Evolutionary conservation across 2,888 invertebrate species (phyloP), one percentile per base, ranked within the genome.

Genomic region (Pheosia gnoma): DNA sequence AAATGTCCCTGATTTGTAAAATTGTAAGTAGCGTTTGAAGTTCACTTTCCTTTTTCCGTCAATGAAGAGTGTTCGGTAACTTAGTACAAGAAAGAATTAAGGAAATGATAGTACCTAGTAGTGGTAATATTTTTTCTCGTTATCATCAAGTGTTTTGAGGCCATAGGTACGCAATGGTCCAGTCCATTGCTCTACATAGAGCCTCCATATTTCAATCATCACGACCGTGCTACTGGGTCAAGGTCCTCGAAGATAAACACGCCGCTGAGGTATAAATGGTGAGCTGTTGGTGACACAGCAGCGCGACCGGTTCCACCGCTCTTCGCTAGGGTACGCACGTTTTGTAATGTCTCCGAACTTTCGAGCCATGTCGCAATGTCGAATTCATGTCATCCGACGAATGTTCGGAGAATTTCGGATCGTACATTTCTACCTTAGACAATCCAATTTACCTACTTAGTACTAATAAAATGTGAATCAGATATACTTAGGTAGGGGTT

Each of bases 271-370:
- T 62, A 53, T 62, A 65, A 61, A 65, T 58, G 61, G 63, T 66
- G 7, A 64, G 61, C 41, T 43, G 69, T 68, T 70, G 47, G 60
- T 63, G 64, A 57, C 57, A 66, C 63, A 25, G 25, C 60, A 61
- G 58, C 36, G 52, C 59, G 65, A 74, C 74, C 72, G 72, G 74
- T 74, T 70, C 39, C 41, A 36, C 47, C 59, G 57, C 60, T 63
- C 71, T 64, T 65, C 62, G 57, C 51, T 71, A 62, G 61, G 57
- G 54, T 71, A 58, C 58, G 43, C 63, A 72, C 59, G 58, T 72
- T 59, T 61, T 66, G 65, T 59, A 63, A 60, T 52, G 57, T 61
- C 66, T 65, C 55, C 43, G 47, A 51, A 53, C 53, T 37, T 53
- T 53, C 54, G 54, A 61, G 7, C 10, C 49, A 58, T 66, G 63